These are phyloP conservation scores for Trialeurodes vaporariorum DNA, from an alignment of 1,140 invertebrate species.

Conservation along the genomic window DNA sequence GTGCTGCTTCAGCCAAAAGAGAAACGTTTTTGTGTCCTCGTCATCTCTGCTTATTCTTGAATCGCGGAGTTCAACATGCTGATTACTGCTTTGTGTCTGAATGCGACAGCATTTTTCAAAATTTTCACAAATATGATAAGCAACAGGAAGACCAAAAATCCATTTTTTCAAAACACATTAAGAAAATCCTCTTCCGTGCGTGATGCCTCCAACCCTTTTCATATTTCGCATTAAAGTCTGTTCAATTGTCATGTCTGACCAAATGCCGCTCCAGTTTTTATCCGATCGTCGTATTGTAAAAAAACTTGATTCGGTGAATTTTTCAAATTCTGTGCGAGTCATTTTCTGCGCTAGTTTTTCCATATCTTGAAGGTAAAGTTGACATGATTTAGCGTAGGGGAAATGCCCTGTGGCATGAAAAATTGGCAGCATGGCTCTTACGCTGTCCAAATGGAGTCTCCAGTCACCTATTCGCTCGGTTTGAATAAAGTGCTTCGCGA, in stretches of 20 bases:
- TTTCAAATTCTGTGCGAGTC: conserved; percentile 30
- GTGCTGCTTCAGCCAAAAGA: conserved; percentile 32
- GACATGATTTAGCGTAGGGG: too few species aligned
- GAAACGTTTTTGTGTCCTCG: conserved; percentile 29
- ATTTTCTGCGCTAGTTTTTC: too few species aligned
- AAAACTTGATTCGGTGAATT: conserved; percentile 29
- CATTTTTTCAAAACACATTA: conserved; percentile 33
- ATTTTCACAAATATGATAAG: conserved; percentile 12
- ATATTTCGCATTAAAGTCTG: conserved; percentile 34
- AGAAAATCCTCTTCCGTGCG: conserved; percentile 29
- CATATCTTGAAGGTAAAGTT: too few species aligned
- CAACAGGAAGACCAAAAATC: conserved; percentile 29
- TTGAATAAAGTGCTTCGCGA: too few species aligned
- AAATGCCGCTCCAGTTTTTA: conserved; percentile 34
- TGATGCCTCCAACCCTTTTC: conserved; percentile 33
- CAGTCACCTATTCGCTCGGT: too few species aligned
- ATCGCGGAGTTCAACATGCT: conserved; percentile 34
- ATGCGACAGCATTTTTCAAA: conserved; percentile 31
- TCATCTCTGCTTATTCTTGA: conserved; percentile 32
- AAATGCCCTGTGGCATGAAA: too few species aligned
- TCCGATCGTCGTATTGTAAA: conserved; percentile 34
- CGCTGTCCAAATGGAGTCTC: too few species aligned
- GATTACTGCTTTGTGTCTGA: conserved; percentile 29
- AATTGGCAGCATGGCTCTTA: too few species aligned
- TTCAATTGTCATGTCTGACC: conserved; percentile 34